Conservation (phyloP, 2,888 invertebrate species). For the Cylloceria caligata region DNA sequence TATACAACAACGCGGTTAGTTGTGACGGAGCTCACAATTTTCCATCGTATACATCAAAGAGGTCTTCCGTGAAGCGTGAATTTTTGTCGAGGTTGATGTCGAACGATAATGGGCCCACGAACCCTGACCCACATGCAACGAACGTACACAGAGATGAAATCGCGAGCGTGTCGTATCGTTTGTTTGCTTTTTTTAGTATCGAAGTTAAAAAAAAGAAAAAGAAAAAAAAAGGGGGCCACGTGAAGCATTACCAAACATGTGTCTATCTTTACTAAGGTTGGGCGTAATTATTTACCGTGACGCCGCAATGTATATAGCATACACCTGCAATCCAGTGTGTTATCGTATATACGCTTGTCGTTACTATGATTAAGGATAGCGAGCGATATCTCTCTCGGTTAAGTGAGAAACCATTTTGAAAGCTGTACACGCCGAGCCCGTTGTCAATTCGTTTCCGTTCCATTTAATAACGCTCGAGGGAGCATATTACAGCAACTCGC, state of each 20-base stretch:
- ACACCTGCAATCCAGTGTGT: slow-evolving; percentile 28
- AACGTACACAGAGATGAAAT: slow-evolving; percentile 18
- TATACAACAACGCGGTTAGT: not conserved
- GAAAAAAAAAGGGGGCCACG: slow-evolving; percentile 10
- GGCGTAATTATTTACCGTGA: not conserved
- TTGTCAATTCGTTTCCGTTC: slow-evolving; percentile 51
- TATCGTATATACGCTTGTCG: slow-evolving; percentile 12
- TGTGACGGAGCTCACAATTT: not conserved
- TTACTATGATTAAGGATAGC: slow-evolving; percentile 46
- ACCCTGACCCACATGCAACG: slow-evolving; percentile 72
- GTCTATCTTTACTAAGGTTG: not conserved
- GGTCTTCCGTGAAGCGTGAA: slow-evolving; percentile 68
- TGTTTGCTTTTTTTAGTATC: slow-evolving; percentile 36
- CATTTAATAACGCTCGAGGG: slow-evolving; percentile 49
- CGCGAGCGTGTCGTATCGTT: not conserved
- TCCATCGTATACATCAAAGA: not conserved
- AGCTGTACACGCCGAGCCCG: slow-evolving; percentile 26
- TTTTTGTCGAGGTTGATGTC: slow-evolving; percentile 71
- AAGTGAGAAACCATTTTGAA: slow-evolving; percentile 40
- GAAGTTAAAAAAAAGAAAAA: not conserved
- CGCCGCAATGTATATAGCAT: not conserved
- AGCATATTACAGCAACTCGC: slow-evolving; percentile 27
- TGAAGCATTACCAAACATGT: slow-evolving; percentile 38
- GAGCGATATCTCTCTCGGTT: slow-evolving; percentile 10
- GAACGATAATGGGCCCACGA: slow-evolving; percentile 55